Evolutionary conservation across 2,797 vertebrate species (phyloP).

Genomic region (Xiphorhynchus erythropygius): DNA sequence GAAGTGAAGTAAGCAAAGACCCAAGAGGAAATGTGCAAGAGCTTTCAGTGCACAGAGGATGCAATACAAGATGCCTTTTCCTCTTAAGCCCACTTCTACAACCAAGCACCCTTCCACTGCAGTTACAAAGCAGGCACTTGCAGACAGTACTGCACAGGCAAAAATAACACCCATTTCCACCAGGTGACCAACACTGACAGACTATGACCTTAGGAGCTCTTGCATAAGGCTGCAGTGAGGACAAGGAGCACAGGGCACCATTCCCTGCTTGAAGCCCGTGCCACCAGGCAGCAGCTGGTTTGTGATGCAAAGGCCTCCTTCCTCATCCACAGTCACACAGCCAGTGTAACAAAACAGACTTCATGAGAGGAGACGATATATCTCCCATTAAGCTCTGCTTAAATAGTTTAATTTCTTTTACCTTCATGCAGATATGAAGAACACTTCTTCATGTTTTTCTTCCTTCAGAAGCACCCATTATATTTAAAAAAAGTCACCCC

Average conservation of each 20-base stretch:
- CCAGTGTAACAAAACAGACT: not conserved
- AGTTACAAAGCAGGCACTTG: fast-evolving
- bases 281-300: not conserved
- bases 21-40: not conserved
- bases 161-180: not conserved
- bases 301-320: not conserved
- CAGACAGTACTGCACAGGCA: not conserved
- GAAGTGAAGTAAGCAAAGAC: not conserved
- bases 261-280: fast-evolving
- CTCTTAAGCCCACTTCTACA: not conserved
- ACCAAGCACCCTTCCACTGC: not conserved
- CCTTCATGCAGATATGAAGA: not conserved
- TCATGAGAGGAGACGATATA: not conserved
- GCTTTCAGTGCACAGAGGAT: not conserved
- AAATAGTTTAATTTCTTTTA: not conserved
- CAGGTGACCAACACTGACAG: fast-evolving
- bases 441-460: not conserved
- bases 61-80: not conserved
- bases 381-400: not conserved
- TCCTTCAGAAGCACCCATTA: not conserved
- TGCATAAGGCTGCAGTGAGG: fast-evolving
- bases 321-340: not conserved
- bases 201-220: not conserved
- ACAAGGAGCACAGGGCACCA: fast-evolving
- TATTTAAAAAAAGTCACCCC: not conserved